A percentile compares a stretch with the other conserved stretches of the same genome.
phyloP scores from a whole-genome alignment of 2,888 invertebrate species.

The Nomada hirtipes region DNA sequence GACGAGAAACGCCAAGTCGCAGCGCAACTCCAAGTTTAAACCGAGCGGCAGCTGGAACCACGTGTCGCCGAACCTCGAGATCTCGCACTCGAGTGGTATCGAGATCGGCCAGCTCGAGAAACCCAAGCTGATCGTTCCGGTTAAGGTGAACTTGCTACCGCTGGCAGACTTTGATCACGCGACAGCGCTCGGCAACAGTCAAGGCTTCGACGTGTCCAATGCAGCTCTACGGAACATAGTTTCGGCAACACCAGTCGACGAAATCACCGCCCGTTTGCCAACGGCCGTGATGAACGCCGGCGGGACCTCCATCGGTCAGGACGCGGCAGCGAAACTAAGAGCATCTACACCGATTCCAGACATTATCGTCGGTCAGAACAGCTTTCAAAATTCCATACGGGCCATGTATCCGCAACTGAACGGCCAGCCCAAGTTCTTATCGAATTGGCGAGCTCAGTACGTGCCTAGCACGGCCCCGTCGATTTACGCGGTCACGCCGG shows the following conservation, averaged over 20 bases:
- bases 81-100: constrained; percentile 77
- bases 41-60: constrained; percentile 76
- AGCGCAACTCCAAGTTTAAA: constrained; percentile 34
- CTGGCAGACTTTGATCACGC: constrained; percentile 83
- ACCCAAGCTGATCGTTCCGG: constrained; percentile 78
- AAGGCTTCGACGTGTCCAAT: constrained; percentile 85
- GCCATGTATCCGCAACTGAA: constrained; percentile 72
- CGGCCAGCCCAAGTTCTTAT: constrained; percentile 62
- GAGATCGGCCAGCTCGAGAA: constrained; percentile 79
- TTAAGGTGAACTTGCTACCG: constrained; percentile 80
- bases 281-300: constrained; percentile 72
- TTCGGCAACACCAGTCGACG: constrained; percentile 69
- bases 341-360: constrained; percentile 76
- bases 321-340: constrained; percentile 55
- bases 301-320: constrained; percentile 36
- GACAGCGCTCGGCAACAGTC: constrained; percentile 84
- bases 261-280: constrained; percentile 68
- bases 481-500: constrained; percentile 74
- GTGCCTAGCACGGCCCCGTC: constrained; percentile 76
- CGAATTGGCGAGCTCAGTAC: constrained; percentile 71
- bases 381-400: constrained; percentile 76
- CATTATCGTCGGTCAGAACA: constrained; percentile 80
- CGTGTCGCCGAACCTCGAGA: constrained; percentile 76
- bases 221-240: constrained; percentile 79
- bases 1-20: constrained; percentile 32